phyloP scores from a whole-genome alignment of 1,140 invertebrate species.

The Drosophila kepulauana region DNA sequence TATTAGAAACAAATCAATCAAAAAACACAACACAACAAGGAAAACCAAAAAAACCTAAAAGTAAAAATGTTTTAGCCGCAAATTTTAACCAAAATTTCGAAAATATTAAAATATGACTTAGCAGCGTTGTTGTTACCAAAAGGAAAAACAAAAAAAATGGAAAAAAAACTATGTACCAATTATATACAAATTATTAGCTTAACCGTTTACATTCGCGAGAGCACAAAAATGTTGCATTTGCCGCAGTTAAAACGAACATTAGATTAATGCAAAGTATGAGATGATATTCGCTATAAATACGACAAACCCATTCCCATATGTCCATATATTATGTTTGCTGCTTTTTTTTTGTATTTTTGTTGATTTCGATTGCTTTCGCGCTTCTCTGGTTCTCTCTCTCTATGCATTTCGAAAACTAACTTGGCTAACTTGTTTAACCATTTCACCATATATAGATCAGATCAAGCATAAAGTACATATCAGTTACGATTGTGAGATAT shows the following conservation, averaged over 20 bases:
- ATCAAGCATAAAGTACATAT: constrained; percentile 53
- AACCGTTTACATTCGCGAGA: constrained; percentile 32
- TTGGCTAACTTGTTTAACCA: constrained; percentile 18
- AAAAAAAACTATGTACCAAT: constrained; percentile 33
- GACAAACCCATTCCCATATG: too few species aligned
- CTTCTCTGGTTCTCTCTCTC: constrained; percentile 2
- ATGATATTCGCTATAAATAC: neutral
- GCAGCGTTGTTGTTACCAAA: constrained; percentile 36
- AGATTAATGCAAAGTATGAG: neutral
- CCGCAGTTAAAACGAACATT: constrained; percentile 22
- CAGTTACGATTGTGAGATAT: constrained; percentile 48
- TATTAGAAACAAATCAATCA: constrained; percentile 38
- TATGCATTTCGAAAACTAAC: constrained; percentile 3
- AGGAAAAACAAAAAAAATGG: neutral
- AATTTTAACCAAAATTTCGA: constrained; percentile 46
- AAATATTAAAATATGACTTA: constrained; percentile 17
- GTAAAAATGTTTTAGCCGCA: constrained; percentile 43
- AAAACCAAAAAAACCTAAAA: constrained; percentile 25
- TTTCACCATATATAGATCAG: constrained; percentile 6
- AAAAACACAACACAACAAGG: constrained; percentile 24
- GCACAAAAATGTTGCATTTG: constrained; percentile 45
- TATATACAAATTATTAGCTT: constrained; percentile 37
- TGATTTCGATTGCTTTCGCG: neutral
- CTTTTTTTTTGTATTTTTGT: neutral
- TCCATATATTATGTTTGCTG: neutral